Conservation (phyloP, 2,888 invertebrate genomes). For the Hofmannophila pseudospretella region DNA sequence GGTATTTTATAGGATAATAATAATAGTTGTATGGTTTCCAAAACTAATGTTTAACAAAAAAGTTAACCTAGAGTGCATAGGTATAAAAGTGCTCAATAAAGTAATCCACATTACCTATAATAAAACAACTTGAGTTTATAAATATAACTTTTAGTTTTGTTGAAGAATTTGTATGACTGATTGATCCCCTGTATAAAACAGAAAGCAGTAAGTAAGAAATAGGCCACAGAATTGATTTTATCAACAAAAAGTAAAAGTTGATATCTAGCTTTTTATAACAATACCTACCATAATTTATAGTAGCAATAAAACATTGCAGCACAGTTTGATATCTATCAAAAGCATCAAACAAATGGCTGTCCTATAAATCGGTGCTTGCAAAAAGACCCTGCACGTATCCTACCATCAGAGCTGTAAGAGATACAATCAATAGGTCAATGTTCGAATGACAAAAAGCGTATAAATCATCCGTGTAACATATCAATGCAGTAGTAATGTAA, state of each 20-base stretch:
- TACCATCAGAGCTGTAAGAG: conserved; percentile 24
- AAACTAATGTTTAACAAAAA: no score
- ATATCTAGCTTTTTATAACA: conserved; percentile 23
- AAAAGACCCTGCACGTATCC: conserved; percentile 28
- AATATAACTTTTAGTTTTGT: no score
- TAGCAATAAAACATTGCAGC: conserved; percentile 26
- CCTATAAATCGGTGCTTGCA: conserved; percentile 29
- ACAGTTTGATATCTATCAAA: conserved; percentile 29
- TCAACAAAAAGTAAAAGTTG: conserved; percentile 33
- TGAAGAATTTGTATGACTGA: no score
- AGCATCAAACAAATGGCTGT: conserved; percentile 30
- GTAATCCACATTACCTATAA: no score
- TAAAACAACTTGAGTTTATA: no score
- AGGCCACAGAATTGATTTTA: conserved; percentile 25
- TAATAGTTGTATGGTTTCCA: no score
- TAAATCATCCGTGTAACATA: conserved; percentile 62
- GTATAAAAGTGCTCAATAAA: no score
- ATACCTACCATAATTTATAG: conserved; percentile 33
- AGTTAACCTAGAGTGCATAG: no score
- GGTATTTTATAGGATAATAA: no score
- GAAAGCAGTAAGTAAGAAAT: no score
- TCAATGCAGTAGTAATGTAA: conserved; percentile 51
- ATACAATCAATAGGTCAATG: conserved; percentile 49
- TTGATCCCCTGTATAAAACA: no score
- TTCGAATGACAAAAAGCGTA: conserved; percentile 47